Evolutionary conservation across 2,113 vertebrate genomes (phyloP), one percentile per base, ranked within the genome.

Genomic region (Marmota monax): DNA sequence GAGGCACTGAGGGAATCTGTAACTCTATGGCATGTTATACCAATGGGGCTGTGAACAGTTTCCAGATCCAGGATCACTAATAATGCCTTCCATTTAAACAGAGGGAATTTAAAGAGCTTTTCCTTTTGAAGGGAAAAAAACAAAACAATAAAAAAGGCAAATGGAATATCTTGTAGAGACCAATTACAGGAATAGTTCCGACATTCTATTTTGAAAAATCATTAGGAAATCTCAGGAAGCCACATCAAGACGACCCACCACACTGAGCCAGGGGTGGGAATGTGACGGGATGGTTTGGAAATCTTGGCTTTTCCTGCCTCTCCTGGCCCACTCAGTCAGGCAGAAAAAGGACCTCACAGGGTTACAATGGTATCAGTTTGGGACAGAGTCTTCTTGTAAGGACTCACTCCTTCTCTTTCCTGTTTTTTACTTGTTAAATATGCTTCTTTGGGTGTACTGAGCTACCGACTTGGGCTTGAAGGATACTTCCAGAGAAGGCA

Each of bases 221-320:
- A 67, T 22, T 17, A 86, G 74, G 78, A 88, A 93, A 65, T 93
- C 77, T 88, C 88, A 63, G 91, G 73, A 92, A 96, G 85, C 61
- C 77, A 91, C 8, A 14, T 0, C 42, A 86, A 53, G 80, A 74
- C 34, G 76, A 76, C 11, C 65, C 18, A 29, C 48, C 39, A 11
- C 0, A 2, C 18, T 48, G 17, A 82, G 70, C 56, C 2, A 6
- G 37, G 18, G 37, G 76, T 78, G 27, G 1, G 37, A 63, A 48
- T 37, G 20, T 29, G 6, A 53, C 22, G 39, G 51, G 5, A 48
- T 56, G 22, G n/a, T 45, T 34, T 37, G 4, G 86, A 63, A 77
- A 89, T 48, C 63, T 27, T 34, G 73, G 84, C 45, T 77, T 48
- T 89, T 90, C n/a, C 74, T 90, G 48, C 16, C n/a, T 96, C 58